Evolutionary conservation across 2,113 vertebrate species (phyloP), one percentile per base, ranked within the genome.

Genomic region (Leptobrachium leishanense): DNA sequence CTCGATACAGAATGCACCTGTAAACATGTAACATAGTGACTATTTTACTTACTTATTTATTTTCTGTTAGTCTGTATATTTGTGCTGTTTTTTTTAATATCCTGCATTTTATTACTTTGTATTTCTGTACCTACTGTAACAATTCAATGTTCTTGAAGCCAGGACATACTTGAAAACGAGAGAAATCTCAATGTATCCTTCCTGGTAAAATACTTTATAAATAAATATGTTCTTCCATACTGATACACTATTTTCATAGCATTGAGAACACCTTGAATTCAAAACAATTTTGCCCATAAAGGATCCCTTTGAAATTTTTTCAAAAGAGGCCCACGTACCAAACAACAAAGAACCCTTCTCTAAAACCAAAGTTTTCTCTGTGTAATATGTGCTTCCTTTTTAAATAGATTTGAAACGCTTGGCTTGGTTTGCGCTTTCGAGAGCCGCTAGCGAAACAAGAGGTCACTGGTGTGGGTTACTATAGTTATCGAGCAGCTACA

Each of bases 401-500:
- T 92, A 89, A 92, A 94, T 89, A 92, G 91, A 90, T 91, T 92
- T 89, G 86, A 85, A 88, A 85, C 91, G 88, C 86, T 89, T 88
- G 91, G 85, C 86, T 90, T 90, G 88, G 90, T 91, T 91, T 59
- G 10, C 5, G 86, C 82, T 83, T 86, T 87, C 85, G 86, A 88
- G 90, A 89, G 86, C 15, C n/a, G 87, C 84, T 81, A 84, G 84
- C 85, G 87, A 84, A 88, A 90, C 85, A 85, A 88, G 89, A 88
- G 93, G 92, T 94, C 90, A 92, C 85, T 91, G 92, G 92, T 94
- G 92, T 95, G 94, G 95, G 95, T 97, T 97, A 95, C 96, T 96
- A 97, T 98, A 95, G 94, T 96, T 97, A 98, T 96, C 95, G 95
- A 94, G 94, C 93, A 93, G 92, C 87, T 90, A 96, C 93, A 91